Base-by-base conservation (phyloP, 2,113 vertebrate species). In the Ctenomys sociabilis region DNA sequence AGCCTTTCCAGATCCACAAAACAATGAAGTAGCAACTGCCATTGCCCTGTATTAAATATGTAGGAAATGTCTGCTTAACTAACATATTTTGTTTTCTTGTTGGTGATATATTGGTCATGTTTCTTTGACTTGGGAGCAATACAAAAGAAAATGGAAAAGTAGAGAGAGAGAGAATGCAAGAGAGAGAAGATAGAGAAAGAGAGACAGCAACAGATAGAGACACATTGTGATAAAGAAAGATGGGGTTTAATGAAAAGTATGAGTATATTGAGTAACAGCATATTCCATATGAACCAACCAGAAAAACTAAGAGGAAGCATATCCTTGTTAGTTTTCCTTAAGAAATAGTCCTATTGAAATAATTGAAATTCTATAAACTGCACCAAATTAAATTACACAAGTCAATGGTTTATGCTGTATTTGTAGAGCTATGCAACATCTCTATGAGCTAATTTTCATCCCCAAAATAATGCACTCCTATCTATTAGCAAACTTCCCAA, bases 51-150 rank as follows among this genome's bases (percentile, higher is more conserved):
- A 93, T 68, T 63, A 68, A 95, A 85, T 59, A 49, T 88, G 40
- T 70, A 57, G 49, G 28, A 91, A 91, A 10, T 80, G 2, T 82
- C 70, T 86, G 40, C 72, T 85, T 86, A 92, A 92, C 30, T 77
- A 45, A 88, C 12, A 77, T 30, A 88, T 88, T 95, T 88, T 2
- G 6, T 90, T 86, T 77, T 43, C 16, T 89, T 90, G 17, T 72
- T 66, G 63, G 28, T 4, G 6, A 12, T 72, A 81, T 90, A 81
- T 80, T 88, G 68, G 61, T 84, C 68, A 81, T 94, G 22, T 30
- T 93, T 52, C 59, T 89, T 96, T 93, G 64, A 75, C 64, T 77
- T 95, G n/a, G 45, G 21, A 75, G 37, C 8, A 63, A 54, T 85
- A 10, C 17, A 92, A 86, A 77, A 63, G 45, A 63, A 63, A 94